Evolutionary conservation across 2,888 invertebrate species (phyloP), one percentile per base, ranked within the genome.

Genomic region (Emmelina monodactyla): DNA sequence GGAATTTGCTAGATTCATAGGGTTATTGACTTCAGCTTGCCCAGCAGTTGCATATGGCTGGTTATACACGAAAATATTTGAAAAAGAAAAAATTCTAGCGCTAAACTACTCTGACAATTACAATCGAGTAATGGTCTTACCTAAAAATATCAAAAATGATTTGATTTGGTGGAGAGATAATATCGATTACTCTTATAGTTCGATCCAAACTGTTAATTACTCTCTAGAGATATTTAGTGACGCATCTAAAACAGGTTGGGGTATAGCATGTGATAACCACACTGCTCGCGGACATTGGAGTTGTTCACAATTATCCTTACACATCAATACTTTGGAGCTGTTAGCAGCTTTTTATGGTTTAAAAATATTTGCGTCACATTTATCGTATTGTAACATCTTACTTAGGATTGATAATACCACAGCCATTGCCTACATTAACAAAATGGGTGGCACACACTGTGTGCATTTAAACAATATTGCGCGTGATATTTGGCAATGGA

Each of bases 331-430:
- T 9, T 13, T 29, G 3, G 29, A 29, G 13, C 13, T 29, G 3
- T 3, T 14, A 12, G 29, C 29, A 4, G 29, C 29, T 9, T 13
- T 29, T 9, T 13, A 29, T 9, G 29, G 29, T 2, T 13, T 29
- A 12, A 29, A 29, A 9, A 29, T 29, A 2, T 29, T 29, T 29
- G 29, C 29, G 2, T 12, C 13, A 7, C 6, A 13, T 6, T 14
- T 3, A 13, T 13, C 7, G 3, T 13, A 29, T 12, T 12, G 14
- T 15, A 12, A 13, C 2, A 29, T 29, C 4, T 5, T 29, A 13
- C 12, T 29, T 11, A 29, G 29, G 12, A 29, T 29, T 12, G 29
- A 29, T 29, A 29, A 29, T 14, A 29, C 29, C 29, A 29, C 29
- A 9, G 29, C 29, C 29, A 29, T 29, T 2, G 12, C 13, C 11